These are phyloP conservation scores for Cephus pygmeus DNA, from an alignment of 2,888 invertebrate genomes.

Conservation along the genomic window DNA sequence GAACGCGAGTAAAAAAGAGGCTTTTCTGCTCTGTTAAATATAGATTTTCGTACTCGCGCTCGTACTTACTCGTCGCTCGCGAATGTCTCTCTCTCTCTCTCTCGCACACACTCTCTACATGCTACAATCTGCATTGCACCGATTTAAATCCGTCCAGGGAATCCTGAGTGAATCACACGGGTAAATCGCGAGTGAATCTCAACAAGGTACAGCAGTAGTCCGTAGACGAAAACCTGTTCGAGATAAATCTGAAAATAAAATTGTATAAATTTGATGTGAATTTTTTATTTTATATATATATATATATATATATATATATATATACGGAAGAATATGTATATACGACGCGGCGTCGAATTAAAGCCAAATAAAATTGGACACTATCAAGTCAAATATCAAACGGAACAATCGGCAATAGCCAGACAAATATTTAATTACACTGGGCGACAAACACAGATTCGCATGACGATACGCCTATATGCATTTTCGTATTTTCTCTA, in stretches of 20 bases:
- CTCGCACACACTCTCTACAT: background rate
- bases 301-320: background rate
- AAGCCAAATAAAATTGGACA: conserved; percentile 28
- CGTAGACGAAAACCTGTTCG: background rate
- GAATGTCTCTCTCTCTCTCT: background rate
- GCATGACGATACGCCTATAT: conserved; percentile 15
- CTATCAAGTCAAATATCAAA: conserved; percentile 42
- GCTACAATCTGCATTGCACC: background rate
- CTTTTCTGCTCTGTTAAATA: conserved; percentile 39
- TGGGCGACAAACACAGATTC: conserved; percentile 23
- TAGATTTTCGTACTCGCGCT: conserved; percentile 15
- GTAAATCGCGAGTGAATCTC: background rate
- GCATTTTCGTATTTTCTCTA: background rate
- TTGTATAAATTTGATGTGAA: background rate
- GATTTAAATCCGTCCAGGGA: conserved; percentile 9
- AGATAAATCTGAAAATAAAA: background rate
- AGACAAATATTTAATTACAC: conserved; percentile 54
- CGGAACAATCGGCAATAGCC: conserved; percentile 25
- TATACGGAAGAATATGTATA: background rate
- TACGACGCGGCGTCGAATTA: background rate
- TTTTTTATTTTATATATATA: background rate
- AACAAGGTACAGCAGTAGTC: background rate
- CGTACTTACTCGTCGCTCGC: background rate
- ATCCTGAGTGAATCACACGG: background rate
- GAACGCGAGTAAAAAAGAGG: conserved; percentile 41